Evolutionary conservation across 2,888 invertebrate species (phyloP).

Genomic region (Volucella inanis): DNA sequence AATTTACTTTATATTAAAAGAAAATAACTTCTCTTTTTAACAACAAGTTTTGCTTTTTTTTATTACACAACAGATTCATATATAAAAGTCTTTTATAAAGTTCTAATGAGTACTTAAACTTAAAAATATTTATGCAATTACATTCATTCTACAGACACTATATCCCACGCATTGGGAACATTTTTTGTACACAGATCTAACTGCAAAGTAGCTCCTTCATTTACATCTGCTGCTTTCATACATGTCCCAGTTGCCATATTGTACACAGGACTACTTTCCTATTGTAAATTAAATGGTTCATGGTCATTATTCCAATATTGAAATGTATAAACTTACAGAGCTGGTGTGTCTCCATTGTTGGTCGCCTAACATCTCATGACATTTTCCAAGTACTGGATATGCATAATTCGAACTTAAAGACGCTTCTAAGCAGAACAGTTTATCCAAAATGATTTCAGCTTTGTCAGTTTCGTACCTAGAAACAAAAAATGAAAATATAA

Average conservation of each 20-base stretch:
- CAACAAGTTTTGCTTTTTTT: slow-evolving; percentile 45
- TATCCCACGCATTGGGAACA: slow-evolving; percentile 70
- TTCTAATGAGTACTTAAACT: slow-evolving; percentile 43
- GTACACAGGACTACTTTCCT: slow-evolving; percentile 89
- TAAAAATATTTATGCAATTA: slow-evolving; percentile 22
- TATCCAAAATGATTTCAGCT: slow-evolving; percentile 91
- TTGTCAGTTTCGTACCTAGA: slow-evolving; percentile 91
- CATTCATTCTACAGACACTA: slow-evolving; percentile 52
- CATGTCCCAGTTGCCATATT: slow-evolving; percentile 94
- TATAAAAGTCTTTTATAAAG: slow-evolving; percentile 54
- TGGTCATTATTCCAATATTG: background rate
- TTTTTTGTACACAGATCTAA: slow-evolving; percentile 86
- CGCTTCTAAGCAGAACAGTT: slow-evolving; percentile 93
- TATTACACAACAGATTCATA: slow-evolving; percentile 59
- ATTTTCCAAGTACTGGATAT: slow-evolving; percentile 91
- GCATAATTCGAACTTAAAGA: slow-evolving; percentile 84
- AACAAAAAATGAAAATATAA: slow-evolving; percentile 26
- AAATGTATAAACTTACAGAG: slow-evolving; percentile 77
- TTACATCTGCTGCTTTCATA: slow-evolving; percentile 85
- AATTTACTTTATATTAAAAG: background rate
- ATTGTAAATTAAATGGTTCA: background rate
- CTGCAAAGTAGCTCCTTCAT: slow-evolving; percentile 84
- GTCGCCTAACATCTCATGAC: slow-evolving; percentile 94
- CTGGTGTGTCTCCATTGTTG: slow-evolving; percentile 96
- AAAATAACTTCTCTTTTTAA: slow-evolving; percentile 13